Percentiles rank a stretch among this genome's conserved stretches.
These are phyloP conservation scores for Marronus borbonicus DNA, from an alignment of 2,888 invertebrate genomes.

Conservation along the genomic window DNA sequence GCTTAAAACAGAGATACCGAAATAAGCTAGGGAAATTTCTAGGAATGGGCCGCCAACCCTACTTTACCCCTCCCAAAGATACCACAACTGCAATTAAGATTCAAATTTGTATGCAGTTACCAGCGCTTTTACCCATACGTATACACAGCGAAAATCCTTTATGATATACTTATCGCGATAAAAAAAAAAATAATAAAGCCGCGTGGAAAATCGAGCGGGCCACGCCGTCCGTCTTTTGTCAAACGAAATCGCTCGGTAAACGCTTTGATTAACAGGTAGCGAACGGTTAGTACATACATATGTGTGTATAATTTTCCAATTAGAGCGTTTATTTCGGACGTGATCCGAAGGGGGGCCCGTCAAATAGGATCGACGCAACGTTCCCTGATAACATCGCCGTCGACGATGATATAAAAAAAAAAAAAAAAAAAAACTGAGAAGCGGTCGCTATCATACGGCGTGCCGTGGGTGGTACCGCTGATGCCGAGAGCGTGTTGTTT, in stretches of 20 bases:
- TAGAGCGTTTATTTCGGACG: slow-evolving; percentile 20
- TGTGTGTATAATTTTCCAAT: slow-evolving; percentile 17
- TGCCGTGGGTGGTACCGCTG: slow-evolving; percentile 21
- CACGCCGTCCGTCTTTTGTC: slow-evolving; percentile 2
- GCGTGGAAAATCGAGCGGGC: background rate
- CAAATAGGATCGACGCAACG: background rate
- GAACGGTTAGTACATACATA: background rate
- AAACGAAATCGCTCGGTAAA: background rate
- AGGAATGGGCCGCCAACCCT: too few relatives aligned
- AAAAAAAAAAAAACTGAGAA: background rate
- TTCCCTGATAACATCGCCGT: background rate
- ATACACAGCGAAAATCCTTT: too few relatives aligned
- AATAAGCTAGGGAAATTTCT: too few relatives aligned
- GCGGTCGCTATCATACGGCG: slow-evolving; percentile 4
- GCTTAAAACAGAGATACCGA: too few relatives aligned
- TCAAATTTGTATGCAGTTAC: too few relatives aligned
- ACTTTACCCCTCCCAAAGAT: too few relatives aligned
- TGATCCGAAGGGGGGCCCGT: slow-evolving; percentile 14
- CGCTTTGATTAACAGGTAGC: background rate
- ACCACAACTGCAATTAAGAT: too few relatives aligned
- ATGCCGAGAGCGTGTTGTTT: slow-evolving; percentile 1
- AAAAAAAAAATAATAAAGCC: background rate
- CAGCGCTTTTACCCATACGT: too few relatives aligned
- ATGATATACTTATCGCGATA: too few relatives aligned
- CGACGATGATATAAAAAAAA: background rate